Base-by-base conservation (phyloP, 2,797 vertebrate genomes). In the Antrozous pallidus region DNA sequence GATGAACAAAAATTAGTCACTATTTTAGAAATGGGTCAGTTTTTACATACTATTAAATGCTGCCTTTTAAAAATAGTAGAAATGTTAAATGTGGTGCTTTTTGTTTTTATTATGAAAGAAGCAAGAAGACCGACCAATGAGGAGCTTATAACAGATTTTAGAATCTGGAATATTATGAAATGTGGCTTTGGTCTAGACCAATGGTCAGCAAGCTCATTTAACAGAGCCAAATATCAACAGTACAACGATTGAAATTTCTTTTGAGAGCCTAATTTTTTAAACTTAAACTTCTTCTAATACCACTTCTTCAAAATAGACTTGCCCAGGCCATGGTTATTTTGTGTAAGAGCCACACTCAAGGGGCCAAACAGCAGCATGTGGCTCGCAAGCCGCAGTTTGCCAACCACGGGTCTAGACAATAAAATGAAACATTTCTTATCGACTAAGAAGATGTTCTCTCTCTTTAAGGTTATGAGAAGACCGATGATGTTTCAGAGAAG, bases 381-480 rank as follows among this genome's bases (percentile, higher is more conserved):
- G 45, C 45, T 14, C 13, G 2, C 13, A 4, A 47, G 45, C 45
- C 45, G 14, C 45, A 47, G 45, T 47, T 47, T 47, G 45, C 45
- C 45, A 6, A 47, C 47, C 47, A 49, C 14, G 16, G 47, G 47
- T 49, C 45, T 47, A 36, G 36, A 69, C 84, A 40, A 63, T 65
- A 74, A 40, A 63, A 54, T 56, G 71, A 89, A 93, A 18, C 22
- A 13, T 65, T 96, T 93, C 89, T 82, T 85, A n/a, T 82, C 56
- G 40, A 70, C 47, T 93, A 61, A 93, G 87, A 90, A 97, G 82
- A 90, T 28, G 92, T 5, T 91, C 74, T 69, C 74, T 69, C 95
- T 97, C 97, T 97, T 96, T 84, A 98, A 99, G 99, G 99, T 77
- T 99, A 99, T 97, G 99, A 99, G 98, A 99, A 99, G 98, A 99